A percentile compares a stretch with the other conserved stretches of the same genome.
phyloP scores from a whole-genome alignment of 2,113 vertebrate genomes.

The Coracopsis vasa region DNA sequence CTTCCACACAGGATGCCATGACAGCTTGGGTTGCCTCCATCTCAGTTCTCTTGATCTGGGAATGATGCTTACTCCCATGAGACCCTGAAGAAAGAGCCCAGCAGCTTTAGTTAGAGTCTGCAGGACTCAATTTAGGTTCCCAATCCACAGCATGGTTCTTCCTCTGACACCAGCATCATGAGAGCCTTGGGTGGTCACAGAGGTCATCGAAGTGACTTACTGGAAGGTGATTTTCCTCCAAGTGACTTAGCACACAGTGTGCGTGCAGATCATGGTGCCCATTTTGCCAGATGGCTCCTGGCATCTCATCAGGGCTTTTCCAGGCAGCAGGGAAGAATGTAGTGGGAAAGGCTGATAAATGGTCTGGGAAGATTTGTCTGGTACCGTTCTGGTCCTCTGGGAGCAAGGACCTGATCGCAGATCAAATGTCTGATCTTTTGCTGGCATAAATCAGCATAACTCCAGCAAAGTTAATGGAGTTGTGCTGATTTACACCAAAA shows the following conservation, averaged over 20 bases:
- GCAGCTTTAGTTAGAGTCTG: not conserved
- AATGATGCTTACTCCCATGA: not conserved
- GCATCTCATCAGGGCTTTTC: not conserved
- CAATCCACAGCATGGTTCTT: not conserved
- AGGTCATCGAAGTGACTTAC: not conserved
- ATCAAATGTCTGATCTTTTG: slow-evolving; percentile 7
- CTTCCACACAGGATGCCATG: not conserved
- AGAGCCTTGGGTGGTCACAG: not conserved
- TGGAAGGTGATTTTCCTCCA: not conserved
- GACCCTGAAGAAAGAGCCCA: not conserved
- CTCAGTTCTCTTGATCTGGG: not conserved
- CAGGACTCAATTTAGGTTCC: not conserved
- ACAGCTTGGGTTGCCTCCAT: not conserved
- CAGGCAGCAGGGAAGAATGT: not conserved
- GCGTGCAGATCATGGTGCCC: not conserved
- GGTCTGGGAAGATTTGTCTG: slow-evolving; percentile 1
- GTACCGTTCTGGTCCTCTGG: not conserved
- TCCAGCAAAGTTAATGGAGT: not conserved
- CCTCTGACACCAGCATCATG: not conserved
- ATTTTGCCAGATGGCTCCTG: not conserved
- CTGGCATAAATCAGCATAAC: slow-evolving; percentile 5
- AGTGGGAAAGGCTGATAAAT: not conserved
- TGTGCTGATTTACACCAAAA: slow-evolving; percentile 30
- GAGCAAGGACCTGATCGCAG: not conserved
- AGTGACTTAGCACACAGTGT: not conserved